phyloP scores from a whole-genome alignment of 2,113 vertebrate species.

The Clinocottus analis region DNA sequence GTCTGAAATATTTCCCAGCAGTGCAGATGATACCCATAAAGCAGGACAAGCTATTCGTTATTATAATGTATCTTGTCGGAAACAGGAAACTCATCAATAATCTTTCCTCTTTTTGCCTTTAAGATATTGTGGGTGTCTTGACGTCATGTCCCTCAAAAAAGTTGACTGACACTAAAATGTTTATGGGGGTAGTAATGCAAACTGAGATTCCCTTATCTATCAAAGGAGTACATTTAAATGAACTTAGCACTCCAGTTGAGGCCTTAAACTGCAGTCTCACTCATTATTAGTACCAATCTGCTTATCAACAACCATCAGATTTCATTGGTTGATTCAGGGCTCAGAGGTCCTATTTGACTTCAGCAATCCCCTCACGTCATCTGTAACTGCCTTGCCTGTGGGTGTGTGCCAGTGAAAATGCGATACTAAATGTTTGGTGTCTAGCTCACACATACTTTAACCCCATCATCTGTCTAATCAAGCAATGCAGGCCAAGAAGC shows the following conservation, averaged over 20 bases:
- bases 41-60: constrained; percentile 34
- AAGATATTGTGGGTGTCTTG: not conserved
- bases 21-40: constrained; percentile 44
- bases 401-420: not conserved
- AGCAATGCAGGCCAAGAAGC: constrained; percentile 7
- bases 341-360: constrained; percentile 15
- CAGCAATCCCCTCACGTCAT: not conserved
- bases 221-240: not conserved
- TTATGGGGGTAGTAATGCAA: not conserved
- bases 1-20: constrained; percentile 51
- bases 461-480: constrained; percentile 34
- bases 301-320: not conserved
- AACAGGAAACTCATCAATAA: constrained; percentile 11
- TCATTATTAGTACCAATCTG: not conserved
- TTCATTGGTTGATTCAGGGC: not conserved
- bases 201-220: not conserved
- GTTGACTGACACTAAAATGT: not conserved
- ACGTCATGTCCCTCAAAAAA: not conserved
- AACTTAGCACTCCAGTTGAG: not conserved
- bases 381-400: not conserved
- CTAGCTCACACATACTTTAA: constrained; percentile 11
- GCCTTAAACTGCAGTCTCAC: not conserved
- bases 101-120: constrained; percentile 26
- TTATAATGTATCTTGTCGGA: constrained; percentile 11
- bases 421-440: constrained; percentile 24